Evolutionary conservation across 1,140 invertebrate genomes (phyloP).

Genomic region (Anthonomus grandis): DNA sequence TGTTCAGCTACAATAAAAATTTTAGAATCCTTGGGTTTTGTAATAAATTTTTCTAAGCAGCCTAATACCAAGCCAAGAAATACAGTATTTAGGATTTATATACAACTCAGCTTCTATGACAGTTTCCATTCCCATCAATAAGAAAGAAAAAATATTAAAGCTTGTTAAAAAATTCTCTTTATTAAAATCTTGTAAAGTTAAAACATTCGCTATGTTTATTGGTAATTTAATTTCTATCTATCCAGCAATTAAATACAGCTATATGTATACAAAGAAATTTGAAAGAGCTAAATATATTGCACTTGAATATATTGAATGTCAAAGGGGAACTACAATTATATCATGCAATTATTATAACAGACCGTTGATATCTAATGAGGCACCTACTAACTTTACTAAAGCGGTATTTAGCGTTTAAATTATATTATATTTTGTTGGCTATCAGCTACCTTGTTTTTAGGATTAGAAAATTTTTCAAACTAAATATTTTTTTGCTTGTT

Average conservation of each 20-base stretch:
- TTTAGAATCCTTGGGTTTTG: conserved; percentile 9
- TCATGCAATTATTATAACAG: background rate
- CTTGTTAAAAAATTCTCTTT: background rate
- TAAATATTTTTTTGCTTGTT: too few relatives aligned
- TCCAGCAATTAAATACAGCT: conserved; percentile 8
- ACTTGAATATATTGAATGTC: background rate
- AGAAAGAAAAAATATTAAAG: background rate
- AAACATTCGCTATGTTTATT: conserved; percentile 9
- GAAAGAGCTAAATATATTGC: conserved; percentile 3
- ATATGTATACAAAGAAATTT: conserved; percentile 4
- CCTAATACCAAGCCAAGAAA: background rate
- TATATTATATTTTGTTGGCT: too few relatives aligned
- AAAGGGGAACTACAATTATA: background rate
- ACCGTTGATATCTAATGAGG: too few relatives aligned
- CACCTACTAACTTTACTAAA: too few relatives aligned
- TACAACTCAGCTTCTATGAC: background rate
- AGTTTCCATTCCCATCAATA: background rate
- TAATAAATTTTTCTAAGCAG: conserved; percentile 3
- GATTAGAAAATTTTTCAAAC: too few relatives aligned
- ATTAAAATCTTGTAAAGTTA: background rate
- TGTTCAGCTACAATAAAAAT: background rate
- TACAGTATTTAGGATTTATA: conserved; percentile 10
- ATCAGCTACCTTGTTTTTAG: too few relatives aligned
- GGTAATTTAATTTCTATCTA: background rate
- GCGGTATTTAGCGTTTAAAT: too few relatives aligned